Evolutionary conservation across 53 echinoderm and acorn worm genomes (phyloP), one percentile per base, ranked within the genome.

Genomic region (Hippasteria phrygiana): DNA sequence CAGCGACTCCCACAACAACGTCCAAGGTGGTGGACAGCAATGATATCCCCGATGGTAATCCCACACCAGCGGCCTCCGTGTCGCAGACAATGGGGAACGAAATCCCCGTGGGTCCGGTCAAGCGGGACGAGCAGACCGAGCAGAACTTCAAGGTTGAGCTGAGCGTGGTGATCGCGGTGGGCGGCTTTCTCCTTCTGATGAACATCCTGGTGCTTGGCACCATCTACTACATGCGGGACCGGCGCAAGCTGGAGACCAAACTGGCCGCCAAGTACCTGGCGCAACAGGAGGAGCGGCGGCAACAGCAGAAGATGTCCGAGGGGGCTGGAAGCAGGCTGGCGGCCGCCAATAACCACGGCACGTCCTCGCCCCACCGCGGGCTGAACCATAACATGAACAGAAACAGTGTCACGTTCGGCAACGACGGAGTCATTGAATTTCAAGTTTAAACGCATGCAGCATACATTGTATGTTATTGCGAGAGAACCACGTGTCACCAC

Each of bases 141-240:
- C 48, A 69, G 48, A 89, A 88, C 27, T 96, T 91, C 41, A 77
- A 83, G 66, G 91, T 94, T 16, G 96, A 98, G 71, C 90, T 98
- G 35, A 98, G 98, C 75, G 94, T 95, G 74, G 98, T 98, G n/a
- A 91, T 98, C 28, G 95, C 94, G 35, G 93, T 94, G 31, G 98
- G 98, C 2, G 95, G 93, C 32, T 96, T 93, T 50, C 89, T 98
- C 42, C 80, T 98, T 29, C 81, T 98, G 26, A 70, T 98, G 0
- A 98, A 98, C 73, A 45, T 98, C 41, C 83, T 95, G 12, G 91
- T 95, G 54, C 91, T 98, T 3, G 95, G 94, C 17, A 71, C 91
- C 48, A 92, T 98, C 37, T 95, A 95, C 69, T 98, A 98, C 80
- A 86, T 98, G 59, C 88, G 95, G 29, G 95, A 98, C 89, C 91